These are phyloP conservation scores for Alcedo quadribrachys DNA, from an alignment of 2,797 vertebrate species.

Conservation along the genomic window DNA sequence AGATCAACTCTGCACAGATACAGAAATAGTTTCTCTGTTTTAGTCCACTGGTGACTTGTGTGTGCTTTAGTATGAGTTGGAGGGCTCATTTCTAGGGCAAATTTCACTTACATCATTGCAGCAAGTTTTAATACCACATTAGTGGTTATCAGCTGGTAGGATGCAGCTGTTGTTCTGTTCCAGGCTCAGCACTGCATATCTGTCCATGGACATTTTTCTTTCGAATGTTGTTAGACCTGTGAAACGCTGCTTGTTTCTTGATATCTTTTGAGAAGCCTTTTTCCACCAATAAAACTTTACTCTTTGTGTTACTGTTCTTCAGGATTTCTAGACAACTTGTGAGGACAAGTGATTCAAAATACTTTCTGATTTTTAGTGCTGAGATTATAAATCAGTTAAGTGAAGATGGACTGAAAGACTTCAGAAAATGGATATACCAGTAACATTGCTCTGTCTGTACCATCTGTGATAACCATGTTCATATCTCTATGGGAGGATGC, in stretches of 20 bases:
- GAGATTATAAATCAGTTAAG: neutral
- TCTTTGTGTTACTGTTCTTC: neutral
- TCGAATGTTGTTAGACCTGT: accelerated
- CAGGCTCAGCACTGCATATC: neutral
- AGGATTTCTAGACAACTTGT: neutral
- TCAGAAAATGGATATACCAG: neutral
- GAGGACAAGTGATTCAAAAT: neutral
- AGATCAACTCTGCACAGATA: slow-evolving; percentile 38
- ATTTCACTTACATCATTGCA: neutral
- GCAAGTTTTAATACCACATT: neutral
- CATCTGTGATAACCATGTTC: neutral
- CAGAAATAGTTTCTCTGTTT: slow-evolving; percentile 45
- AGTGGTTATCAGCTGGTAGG: neutral
- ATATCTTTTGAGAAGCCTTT: neutral
- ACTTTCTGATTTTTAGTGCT: neutral
- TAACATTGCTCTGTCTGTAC: neutral
- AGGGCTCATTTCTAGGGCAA: slow-evolving; percentile 4
- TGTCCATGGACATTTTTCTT: neutral
- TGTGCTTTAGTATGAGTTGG: neutral
- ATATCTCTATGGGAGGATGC: neutral
- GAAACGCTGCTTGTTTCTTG: neutral
- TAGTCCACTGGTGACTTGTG: neutral
- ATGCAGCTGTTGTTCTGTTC: neutral
- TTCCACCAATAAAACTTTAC: neutral
- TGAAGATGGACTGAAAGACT: neutral